Conservation (phyloP, 2,797 vertebrate species). For the Micrastur ruficollis region DNA sequence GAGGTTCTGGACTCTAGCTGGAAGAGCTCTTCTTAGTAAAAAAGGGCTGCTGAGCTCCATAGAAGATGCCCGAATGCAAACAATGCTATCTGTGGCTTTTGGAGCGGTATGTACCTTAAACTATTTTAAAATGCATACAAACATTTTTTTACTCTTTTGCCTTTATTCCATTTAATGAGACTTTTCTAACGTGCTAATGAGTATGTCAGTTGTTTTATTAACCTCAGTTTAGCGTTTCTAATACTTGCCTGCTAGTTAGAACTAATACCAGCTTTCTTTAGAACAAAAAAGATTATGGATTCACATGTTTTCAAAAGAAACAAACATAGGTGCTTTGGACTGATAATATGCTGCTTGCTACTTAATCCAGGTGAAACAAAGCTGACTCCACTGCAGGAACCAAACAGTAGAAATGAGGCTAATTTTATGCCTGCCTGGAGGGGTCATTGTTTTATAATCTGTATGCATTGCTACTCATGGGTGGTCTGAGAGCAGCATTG, state of each 20-base stretch:
- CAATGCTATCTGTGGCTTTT: constrained; percentile 96
- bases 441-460: not conserved
- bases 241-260: not conserved
- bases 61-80: constrained; percentile 94
- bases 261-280: not conserved
- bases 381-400: not conserved
- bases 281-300: not conserved
- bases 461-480: not conserved
- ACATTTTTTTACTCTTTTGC: not conserved
- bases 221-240: not conserved
- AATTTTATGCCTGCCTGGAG: not conserved
- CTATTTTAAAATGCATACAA: not conserved
- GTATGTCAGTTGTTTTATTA: not conserved
- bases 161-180: not conserved
- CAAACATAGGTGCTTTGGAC: not conserved
- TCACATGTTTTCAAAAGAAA: not conserved
- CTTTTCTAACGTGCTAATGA: not conserved
- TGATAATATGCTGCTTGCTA: not conserved
- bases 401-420: not conserved
- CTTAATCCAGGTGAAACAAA: not conserved
- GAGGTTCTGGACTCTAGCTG: constrained; percentile 95
- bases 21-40: constrained; percentile 91
- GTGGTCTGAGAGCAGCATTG: not conserved
- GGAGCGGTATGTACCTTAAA: constrained; percentile 89
- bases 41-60: constrained; percentile 94